Conservation (phyloP, 2,797 vertebrate species). For the Poecile montanus region DNA sequence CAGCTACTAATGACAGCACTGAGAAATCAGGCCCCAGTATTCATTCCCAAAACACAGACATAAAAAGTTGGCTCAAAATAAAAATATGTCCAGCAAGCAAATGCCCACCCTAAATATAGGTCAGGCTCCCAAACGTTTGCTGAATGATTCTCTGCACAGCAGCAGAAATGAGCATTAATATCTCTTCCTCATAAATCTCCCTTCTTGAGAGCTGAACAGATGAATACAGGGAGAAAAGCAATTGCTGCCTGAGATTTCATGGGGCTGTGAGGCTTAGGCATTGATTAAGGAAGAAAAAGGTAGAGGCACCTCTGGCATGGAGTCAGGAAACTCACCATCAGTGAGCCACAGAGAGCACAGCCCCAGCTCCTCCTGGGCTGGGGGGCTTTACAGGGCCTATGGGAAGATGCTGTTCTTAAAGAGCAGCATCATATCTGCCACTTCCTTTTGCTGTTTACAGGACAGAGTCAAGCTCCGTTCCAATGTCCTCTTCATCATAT, state of each 20-base stretch:
- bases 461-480: neutral
- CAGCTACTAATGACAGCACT: neutral
- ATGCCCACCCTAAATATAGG: neutral
- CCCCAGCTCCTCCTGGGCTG: neutral
- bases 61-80: neutral
- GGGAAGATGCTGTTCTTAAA: neutral
- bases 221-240: neutral
- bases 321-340: neutral
- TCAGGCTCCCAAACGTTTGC: neutral
- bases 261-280: neutral
- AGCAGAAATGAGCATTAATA: neutral
- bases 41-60: neutral
- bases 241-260: neutral
- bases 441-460: neutral
- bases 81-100: neutral
- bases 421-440: neutral
- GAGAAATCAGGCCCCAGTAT: neutral
- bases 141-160: neutral
- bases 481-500: neutral
- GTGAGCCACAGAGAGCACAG: neutral
- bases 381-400: rapidly evolving
- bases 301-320: neutral
- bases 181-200: neutral
- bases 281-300: neutral
- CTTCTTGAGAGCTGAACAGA: neutral